Evolutionary conservation across 2,888 invertebrate genomes (phyloP).

Genomic region (Tyria jacobaeae): DNA sequence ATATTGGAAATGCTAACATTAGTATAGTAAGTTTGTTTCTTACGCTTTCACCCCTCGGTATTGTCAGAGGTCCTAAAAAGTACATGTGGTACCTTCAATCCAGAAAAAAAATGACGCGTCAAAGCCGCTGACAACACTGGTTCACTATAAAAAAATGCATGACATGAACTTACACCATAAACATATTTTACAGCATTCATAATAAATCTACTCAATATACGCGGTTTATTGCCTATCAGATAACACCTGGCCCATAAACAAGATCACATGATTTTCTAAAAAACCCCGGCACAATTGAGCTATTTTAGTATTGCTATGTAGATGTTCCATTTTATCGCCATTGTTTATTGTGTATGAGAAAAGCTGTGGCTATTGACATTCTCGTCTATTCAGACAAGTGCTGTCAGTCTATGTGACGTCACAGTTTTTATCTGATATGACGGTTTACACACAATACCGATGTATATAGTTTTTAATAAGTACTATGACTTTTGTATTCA

Average conservation of each 20-base stretch:
- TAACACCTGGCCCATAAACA: slow-evolving; percentile 35
- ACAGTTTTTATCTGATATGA: neutral
- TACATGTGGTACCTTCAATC: too few relatives aligned
- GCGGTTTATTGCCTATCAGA: slow-evolving; percentile 38
- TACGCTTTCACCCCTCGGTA: too few relatives aligned
- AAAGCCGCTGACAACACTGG: too few relatives aligned
- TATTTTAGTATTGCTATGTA: slow-evolving; percentile 15
- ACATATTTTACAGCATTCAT: slow-evolving; percentile 25
- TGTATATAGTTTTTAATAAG: too few relatives aligned
- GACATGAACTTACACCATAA: slow-evolving; percentile 39
- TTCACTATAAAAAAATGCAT: slow-evolving; percentile 44
- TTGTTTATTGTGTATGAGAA: slow-evolving; percentile 22
- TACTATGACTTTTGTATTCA: neutral
- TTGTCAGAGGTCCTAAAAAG: too few relatives aligned
- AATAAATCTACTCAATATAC: slow-evolving; percentile 8
- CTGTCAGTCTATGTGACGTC: slow-evolving; percentile 4
- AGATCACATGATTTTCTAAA: slow-evolving; percentile 45
- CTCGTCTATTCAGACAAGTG: slow-evolving; percentile 7
- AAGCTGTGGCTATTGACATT: slow-evolving; percentile 13
- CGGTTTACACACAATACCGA: neutral
- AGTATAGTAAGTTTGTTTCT: too few relatives aligned
- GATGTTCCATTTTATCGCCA: slow-evolving; percentile 22
- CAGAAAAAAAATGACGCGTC: too few relatives aligned
- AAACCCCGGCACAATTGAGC: slow-evolving; percentile 23
- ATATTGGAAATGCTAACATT: too few relatives aligned